phyloP scores from a whole-genome alignment of 2,113 vertebrate species.

The Mobula birostris region DNA sequence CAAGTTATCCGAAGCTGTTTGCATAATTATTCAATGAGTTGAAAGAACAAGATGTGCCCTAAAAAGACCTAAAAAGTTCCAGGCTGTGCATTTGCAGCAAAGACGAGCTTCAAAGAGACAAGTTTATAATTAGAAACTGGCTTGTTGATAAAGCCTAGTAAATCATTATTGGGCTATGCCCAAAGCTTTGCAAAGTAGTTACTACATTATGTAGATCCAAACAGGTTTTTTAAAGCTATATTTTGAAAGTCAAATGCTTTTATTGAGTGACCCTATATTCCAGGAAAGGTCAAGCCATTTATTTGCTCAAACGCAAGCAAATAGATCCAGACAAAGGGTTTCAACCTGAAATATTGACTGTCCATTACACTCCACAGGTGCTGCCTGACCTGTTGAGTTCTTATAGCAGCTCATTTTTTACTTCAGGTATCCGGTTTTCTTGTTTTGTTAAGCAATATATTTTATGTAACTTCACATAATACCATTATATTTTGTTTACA shows the following conservation, averaged over 20 bases:
- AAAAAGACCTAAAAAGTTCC: background rate
- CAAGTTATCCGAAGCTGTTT: background rate
- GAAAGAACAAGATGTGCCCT: background rate
- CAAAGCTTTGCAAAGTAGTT: no score
- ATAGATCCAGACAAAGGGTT: no score
- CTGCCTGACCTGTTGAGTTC: no score
- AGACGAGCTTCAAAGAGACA: background rate
- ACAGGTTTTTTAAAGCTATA: no score
- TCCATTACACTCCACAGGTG: no score
- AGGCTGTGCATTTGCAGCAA: background rate
- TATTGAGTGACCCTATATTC: no score
- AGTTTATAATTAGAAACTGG: constrained; percentile 9
- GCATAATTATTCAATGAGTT: constrained; percentile 2
- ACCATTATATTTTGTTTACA: background rate
- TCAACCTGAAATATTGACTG: no score
- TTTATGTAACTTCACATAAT: background rate
- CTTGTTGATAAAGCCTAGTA: background rate
- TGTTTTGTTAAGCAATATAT: background rate
- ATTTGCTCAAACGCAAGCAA: background rate
- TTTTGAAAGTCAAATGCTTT: no score
- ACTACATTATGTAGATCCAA: no score
- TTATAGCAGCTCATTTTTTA: no score
- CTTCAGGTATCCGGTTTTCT: background rate
- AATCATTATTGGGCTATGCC: background rate
- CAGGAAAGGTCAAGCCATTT: background rate